phyloP scores from a whole-genome alignment of 2,888 invertebrate genomes.

The Slavum lentiscoides region DNA sequence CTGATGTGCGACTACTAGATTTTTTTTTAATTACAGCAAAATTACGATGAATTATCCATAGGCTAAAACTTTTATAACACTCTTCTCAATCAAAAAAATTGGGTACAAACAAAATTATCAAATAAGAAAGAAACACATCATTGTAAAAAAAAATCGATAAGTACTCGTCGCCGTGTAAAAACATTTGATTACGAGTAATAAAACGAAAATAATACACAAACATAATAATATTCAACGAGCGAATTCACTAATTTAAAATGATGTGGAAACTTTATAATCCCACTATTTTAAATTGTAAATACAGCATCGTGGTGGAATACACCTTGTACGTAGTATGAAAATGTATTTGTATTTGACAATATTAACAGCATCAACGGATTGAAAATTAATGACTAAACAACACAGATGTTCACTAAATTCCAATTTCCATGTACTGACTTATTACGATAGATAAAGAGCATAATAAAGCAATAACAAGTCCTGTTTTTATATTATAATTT shows the following conservation, averaged over 20 bases:
- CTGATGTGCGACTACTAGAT: no score
- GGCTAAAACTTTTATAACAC: no score
- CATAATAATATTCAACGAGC: no score
- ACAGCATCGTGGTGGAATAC: background rate
- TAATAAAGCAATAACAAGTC: background rate
- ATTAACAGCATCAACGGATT: background rate
- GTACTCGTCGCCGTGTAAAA: no score
- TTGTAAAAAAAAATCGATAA: no score
- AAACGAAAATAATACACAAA: no score
- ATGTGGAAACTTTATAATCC: background rate
- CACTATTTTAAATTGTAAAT: background rate
- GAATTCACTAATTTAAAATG: background rate
- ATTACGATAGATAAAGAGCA: background rate
- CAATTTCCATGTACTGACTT: conserved; percentile 16
- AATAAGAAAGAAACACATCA: no score
- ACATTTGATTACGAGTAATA: no score
- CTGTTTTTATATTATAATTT: background rate
- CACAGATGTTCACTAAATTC: conserved; percentile 16
- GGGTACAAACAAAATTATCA: no score
- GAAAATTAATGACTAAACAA: conserved; percentile 6
- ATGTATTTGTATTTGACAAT: background rate
- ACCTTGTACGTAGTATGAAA: background rate
- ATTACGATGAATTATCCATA: no score
- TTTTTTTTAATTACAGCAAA: no score
- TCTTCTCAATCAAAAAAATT: no score